Base-by-base conservation (phyloP, 2,797 vertebrate species). In the Erethizon dorsatum region DNA sequence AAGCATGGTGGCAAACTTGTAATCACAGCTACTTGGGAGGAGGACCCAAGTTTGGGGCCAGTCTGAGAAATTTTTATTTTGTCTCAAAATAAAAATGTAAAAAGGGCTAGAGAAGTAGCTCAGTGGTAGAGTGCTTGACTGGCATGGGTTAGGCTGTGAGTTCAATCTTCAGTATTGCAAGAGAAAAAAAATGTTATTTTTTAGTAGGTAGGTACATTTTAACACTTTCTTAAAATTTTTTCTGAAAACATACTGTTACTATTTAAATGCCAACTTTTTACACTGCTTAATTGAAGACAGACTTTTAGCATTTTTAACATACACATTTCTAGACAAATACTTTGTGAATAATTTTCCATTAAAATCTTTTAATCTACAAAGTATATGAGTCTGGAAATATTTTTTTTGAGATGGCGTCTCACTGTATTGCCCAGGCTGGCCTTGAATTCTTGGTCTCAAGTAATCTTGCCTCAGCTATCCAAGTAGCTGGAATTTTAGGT, bases 301-400 rank as follows among this genome's bases (percentile, higher is more conserved):
- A 69, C 26, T 45, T 28, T 22, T 90, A 83, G 26, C 37, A 78
- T 47, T 71, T 87, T 96, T 24, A 94, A 75, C n/a, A 26, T 79
- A 67, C 1, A 12, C 57, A 83, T 89, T 95, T 95, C 75, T 95
- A 73, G 52, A n/a, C 33, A 80, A 33, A 47, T 90, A 86, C 71
- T 85, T 97, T 94, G n/a, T 41, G n/a, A 95, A 87, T 85, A 87
- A 71, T 90, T 90, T 96, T 95, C 22, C 56, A 59, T 86, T 54
- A 77, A 92, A 92, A 63, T 10, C 3, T 59, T 69, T 85, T 91
- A 52, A 89, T 67, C 20, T 84, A 61, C 22, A 73, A 92, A 65
- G 5, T 65, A 77, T 83, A 67, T 18, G 52, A 33, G n/a, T 90
- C 65, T 90, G 89, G 65, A 75, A 75, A 47, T 75, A 1, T 41